Conservation (phyloP, 2,888 invertebrate genomes). For the Dicycla oo region DNA sequence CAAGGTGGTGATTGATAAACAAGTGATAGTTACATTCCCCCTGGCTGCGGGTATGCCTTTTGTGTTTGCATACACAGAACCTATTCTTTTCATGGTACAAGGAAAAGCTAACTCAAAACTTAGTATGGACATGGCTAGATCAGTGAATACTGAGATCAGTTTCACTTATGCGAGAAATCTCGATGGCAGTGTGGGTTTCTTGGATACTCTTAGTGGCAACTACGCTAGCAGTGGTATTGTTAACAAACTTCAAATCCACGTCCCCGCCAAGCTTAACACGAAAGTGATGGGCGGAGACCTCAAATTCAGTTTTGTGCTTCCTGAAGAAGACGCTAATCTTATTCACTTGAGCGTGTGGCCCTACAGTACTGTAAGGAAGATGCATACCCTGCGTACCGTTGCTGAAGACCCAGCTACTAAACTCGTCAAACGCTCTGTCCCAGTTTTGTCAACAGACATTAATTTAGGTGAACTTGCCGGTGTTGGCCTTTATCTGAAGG, state of each 20-base stretch:
- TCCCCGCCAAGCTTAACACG: constrained; percentile 89
- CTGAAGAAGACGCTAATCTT: constrained; percentile 86
- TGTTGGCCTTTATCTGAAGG: constrained; percentile 87
- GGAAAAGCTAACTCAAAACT: constrained; percentile 43
- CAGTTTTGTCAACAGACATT: constrained; percentile 71
- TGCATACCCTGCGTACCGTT: constrained; percentile 87
- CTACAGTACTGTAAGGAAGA: constrained; percentile 90
- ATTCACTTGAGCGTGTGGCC: constrained; percentile 91
- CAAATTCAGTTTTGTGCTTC: constrained; percentile 85
- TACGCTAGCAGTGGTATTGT: constrained; percentile 91
- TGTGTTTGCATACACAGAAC: constrained; percentile 90
- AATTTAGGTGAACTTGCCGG: constrained; percentile 88
- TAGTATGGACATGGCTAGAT: constrained; percentile 57
- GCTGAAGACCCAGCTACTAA: constrained; percentile 84
- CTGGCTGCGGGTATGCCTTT: constrained; percentile 93
- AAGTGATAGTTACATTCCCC: constrained; percentile 92
- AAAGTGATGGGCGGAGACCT: constrained; percentile 83
- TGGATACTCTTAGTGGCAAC: constrained; percentile 90
- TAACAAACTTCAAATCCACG: constrained; percentile 89
- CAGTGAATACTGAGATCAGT: constrained; percentile 84
- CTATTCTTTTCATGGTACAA: constrained; percentile 89
- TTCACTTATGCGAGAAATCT: constrained; percentile 88
- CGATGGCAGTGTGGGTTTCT: constrained; percentile 91
- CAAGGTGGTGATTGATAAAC: constrained; percentile 89
- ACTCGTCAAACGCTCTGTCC: constrained; percentile 77